A percentile compares a stretch with the other conserved stretches of the same genome.
phyloP scores from a whole-genome alignment of 2,113 vertebrate species.

The Podarcis cretensis region DNA sequence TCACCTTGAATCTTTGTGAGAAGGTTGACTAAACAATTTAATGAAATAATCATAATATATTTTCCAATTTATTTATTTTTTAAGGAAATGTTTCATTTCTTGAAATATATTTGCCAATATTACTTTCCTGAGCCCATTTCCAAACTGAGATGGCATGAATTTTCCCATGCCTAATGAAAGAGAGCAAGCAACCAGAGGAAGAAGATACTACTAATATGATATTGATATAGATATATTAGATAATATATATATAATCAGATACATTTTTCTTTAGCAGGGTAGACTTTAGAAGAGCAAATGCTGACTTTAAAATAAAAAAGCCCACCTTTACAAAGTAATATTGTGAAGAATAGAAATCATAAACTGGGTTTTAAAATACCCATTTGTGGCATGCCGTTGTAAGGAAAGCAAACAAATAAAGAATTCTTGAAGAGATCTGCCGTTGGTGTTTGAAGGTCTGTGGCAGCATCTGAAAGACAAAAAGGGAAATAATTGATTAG shows the following conservation, averaged over 20 bases:
- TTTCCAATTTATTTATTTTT: too few species aligned
- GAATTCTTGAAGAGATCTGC: conserved; percentile 62
- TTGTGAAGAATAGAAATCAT: conserved; percentile 7
- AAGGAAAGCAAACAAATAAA: conserved; percentile 60
- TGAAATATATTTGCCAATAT: too few species aligned
- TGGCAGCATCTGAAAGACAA: conserved; percentile 66
- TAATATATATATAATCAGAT: neutral
- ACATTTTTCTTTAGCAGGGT: neutral
- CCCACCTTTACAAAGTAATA: neutral
- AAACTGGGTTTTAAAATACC: conserved; percentile 29
- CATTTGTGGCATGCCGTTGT: conserved; percentile 52
- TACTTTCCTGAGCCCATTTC: too few species aligned
- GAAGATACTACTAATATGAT: neutral
- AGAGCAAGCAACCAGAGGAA: neutral
- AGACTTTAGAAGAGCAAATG: neutral
- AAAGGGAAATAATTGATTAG: conserved; percentile 72
- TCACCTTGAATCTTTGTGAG: too few species aligned
- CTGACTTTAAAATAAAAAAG: neutral
- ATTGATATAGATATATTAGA: neutral
- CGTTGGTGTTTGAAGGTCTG: conserved; percentile 61
- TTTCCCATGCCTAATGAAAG: neutral
- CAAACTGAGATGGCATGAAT: neutral
- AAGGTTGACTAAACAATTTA: too few species aligned
- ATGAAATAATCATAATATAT: too few species aligned
- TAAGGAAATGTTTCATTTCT: too few species aligned